phyloP scores from a whole-genome alignment of 2,888 invertebrate species.

The Kryphioiulus occultus region DNA sequence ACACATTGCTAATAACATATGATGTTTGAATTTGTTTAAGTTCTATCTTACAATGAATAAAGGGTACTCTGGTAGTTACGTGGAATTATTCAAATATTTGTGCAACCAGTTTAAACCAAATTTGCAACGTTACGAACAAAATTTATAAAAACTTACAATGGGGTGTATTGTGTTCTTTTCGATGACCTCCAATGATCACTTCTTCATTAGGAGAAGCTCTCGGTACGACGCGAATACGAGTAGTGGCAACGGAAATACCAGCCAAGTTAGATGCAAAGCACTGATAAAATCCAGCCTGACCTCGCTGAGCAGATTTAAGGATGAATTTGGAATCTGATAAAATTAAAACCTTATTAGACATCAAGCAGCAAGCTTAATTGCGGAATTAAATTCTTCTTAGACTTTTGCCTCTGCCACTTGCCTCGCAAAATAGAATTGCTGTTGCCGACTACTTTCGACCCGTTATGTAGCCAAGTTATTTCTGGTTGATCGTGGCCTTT shows the following conservation, averaged over 20 bases:
- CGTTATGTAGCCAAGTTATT: slow-evolving; percentile 86
- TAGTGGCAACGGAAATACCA: slow-evolving; percentile 72
- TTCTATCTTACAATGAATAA: no score
- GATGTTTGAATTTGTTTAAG: background rate
- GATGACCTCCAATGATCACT: background rate
- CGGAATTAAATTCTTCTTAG: slow-evolving; percentile 47
- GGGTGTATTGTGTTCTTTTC: slow-evolving; percentile 27
- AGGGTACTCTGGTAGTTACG: no score
- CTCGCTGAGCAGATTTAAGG: slow-evolving; percentile 76
- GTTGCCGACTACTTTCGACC: slow-evolving; percentile 71
- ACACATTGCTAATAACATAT: background rate
- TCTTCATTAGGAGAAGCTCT: slow-evolving; percentile 37
- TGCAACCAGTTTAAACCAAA: background rate
- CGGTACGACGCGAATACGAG: slow-evolving; percentile 78
- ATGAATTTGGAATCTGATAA: slow-evolving; percentile 68
- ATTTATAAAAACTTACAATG: slow-evolving; percentile 16
- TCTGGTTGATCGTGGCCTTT: slow-evolving; percentile 78
- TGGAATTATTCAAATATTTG: no score
- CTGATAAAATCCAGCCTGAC: slow-evolving; percentile 88
- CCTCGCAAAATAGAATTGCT: slow-evolving; percentile 58
- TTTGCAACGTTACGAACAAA: no score
- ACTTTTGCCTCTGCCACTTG: slow-evolving; percentile 52
- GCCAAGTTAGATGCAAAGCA: slow-evolving; percentile 84
- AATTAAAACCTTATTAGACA: background rate
- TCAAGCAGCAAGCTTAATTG: background rate